A percentile compares a stretch with the other conserved stretches of the same genome.
These are phyloP conservation scores for Enteromius trimaculatus DNA, from an alignment of 2,797 vertebrate genomes.

Conservation along the genomic window DNA sequence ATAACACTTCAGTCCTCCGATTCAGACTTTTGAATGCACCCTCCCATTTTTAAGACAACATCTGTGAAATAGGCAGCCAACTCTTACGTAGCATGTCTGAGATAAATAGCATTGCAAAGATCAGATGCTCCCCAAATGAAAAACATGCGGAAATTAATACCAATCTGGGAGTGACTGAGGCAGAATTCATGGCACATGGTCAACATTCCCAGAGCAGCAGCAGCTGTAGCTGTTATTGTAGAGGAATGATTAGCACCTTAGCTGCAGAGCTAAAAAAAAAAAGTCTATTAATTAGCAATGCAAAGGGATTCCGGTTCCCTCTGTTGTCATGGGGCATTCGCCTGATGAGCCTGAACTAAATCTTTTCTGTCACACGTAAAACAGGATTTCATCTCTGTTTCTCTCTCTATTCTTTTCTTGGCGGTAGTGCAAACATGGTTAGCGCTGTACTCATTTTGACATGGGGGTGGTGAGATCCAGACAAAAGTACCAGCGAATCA, in stretches of 20 bases:
- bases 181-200: slow-evolving; percentile 23
- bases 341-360: slow-evolving; percentile 41
- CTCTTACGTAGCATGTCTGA: neutral
- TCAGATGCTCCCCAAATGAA: neutral
- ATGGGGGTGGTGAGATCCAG: slow-evolving; percentile 19
- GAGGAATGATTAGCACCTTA: neutral
- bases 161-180: slow-evolving; percentile 23
- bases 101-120: slow-evolving; percentile 20
- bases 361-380: slow-evolving; percentile 53
- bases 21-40: neutral
- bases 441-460: slow-evolving; percentile 20
- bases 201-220: slow-evolving; percentile 26
- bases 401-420: slow-evolving; percentile 9
- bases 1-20: neutral
- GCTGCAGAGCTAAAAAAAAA: slow-evolving; percentile 25
- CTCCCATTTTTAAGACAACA: neutral
- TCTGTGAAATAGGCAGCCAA: slow-evolving; percentile 10
- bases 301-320: slow-evolving; percentile 18
- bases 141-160: slow-evolving; percentile 39
- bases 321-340: slow-evolving; percentile 42
- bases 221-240: slow-evolving; percentile 9
- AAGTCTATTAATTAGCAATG: slow-evolving; percentile 45
- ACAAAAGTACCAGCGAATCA: slow-evolving; percentile 34
- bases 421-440: slow-evolving; percentile 2
- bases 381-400: slow-evolving; percentile 38